phyloP scores from a whole-genome alignment of 2,888 invertebrate species.

The Andrena marginata region DNA sequence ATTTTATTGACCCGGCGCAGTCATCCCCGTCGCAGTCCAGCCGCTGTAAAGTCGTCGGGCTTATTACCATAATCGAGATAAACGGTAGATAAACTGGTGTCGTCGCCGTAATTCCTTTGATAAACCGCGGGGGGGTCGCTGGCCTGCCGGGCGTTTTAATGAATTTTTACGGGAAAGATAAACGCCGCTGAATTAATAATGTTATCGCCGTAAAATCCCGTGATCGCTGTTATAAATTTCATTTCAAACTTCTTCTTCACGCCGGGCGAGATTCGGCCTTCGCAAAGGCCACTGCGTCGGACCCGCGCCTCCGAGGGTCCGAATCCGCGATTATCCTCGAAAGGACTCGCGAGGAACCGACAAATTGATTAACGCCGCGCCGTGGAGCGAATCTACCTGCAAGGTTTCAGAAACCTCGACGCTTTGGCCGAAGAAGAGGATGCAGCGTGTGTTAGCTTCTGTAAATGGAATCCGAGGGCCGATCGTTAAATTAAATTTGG shows the following conservation, averaged over 20 bases:
- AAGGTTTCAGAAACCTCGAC: not conserved
- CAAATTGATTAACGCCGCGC: not conserved
- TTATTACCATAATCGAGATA: conserved; percentile 69
- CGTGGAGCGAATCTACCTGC: not conserved
- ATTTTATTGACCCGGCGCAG: conserved; percentile 40
- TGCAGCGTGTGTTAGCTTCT: not conserved
- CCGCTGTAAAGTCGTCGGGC: conserved; percentile 56
- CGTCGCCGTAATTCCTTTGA: conserved; percentile 59
- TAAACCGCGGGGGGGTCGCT: conserved; percentile 42
- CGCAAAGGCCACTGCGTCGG: not conserved
- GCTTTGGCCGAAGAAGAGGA: not conserved
- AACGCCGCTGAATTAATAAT: conserved; percentile 55
- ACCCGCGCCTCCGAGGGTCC: not conserved
- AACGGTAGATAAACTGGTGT: conserved; percentile 65
- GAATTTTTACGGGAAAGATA: conserved; percentile 61
- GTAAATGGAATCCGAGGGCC: not conserved
- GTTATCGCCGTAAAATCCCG: conserved; percentile 52
- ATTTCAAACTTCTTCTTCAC: conserved; percentile 12
- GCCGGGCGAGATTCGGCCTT: not conserved
- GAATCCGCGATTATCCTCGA: conserved; percentile 1
- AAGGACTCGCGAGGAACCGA: not conserved
- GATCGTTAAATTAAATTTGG: conserved; percentile 9
- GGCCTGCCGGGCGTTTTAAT: conserved; percentile 41
- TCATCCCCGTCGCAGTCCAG: conserved; percentile 38
- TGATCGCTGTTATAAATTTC: conserved; percentile 55